Evolutionary conservation across 1,140 invertebrate genomes (phyloP), one percentile per base, ranked within the genome.

Genomic region (Ostrea denselamellosa): DNA sequence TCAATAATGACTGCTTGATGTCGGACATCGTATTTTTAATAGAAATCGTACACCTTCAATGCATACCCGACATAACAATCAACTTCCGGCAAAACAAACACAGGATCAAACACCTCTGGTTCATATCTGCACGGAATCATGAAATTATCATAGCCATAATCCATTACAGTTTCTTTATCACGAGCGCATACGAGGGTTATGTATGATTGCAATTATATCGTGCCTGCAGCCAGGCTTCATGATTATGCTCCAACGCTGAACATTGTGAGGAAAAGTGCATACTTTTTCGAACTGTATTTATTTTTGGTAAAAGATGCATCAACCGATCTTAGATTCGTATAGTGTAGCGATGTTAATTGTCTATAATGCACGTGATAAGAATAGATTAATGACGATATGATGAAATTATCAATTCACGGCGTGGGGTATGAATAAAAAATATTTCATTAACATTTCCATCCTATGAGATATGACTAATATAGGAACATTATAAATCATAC

Each of bases 81-180:
- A 19, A 62, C 58, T 62, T 62, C 58, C 58, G 14, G 0, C 58
- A 62, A 62, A 62, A 62, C 58, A 62, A 62, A 7, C n/a, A 17
- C 58, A n/a, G n/a, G 58, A 62, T 62, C 58, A 62, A 62, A 62
- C 58, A 62, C 58, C 58, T n/a, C 58, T 62, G 58, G 58, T n/a
- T 62, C 58, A 62, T 19, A 62, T n/a, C 58, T 17, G 58, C 12
- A 62, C 17, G 34, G 5, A 44, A 44, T 44, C 34, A 44, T 44
- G 34, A 44, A 44, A 44, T 44, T 44, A 44, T 14, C 17, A 62
- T 7, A 62, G 10, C 58, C 58, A 62, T 17, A 62, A 19, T 19
- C 58, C 14, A n/a, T n/a, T n/a, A 12, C 58, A 17, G n/a, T 62
- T 62, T 19, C n/a, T 62, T 17, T 17, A 62, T n/a, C 17, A 17